Percentiles rank a stretch among this genome's conserved stretches.
phyloP scores from a whole-genome alignment of 2,888 invertebrate genomes.

The Meta bourneti region DNA sequence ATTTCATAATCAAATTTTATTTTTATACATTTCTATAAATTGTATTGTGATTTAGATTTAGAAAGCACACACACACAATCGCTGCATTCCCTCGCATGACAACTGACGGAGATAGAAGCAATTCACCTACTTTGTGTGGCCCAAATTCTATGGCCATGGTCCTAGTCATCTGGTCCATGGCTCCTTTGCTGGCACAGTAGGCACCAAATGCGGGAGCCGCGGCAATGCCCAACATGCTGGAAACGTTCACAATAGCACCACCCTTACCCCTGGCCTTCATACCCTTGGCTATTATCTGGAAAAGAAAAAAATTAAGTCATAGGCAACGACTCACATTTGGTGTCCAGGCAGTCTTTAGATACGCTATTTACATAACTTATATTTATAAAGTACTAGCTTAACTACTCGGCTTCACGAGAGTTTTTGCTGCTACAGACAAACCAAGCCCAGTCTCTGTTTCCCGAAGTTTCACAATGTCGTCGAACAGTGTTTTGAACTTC shows the following conservation, averaged over 20 bases:
- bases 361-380: background rate
- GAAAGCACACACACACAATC: background rate
- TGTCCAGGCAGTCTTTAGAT: background rate
- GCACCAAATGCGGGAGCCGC: constrained; percentile 88
- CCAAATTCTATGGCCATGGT: constrained; percentile 93
- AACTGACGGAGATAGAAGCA: no score
- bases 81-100: no score
- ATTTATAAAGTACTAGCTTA: no score
- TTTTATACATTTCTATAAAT: no score
- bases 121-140: constrained; percentile 82
- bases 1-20: no score
- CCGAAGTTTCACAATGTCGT: no score
- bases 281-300: constrained; percentile 85
- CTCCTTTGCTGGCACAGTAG: constrained; percentile 93
- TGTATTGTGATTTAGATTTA: background rate
- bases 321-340: background rate
- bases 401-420: no score
- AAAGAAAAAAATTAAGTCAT: background rate
- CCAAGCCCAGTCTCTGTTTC: no score
- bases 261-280: constrained; percentile 87
- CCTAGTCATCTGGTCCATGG: constrained; percentile 90
- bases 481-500: no score
- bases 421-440: no score
- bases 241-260: constrained; percentile 93
- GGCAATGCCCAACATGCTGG: constrained; percentile 87